phyloP scores from a whole-genome alignment of 2,113 vertebrate species.

The Lanius ludovicianus region DNA sequence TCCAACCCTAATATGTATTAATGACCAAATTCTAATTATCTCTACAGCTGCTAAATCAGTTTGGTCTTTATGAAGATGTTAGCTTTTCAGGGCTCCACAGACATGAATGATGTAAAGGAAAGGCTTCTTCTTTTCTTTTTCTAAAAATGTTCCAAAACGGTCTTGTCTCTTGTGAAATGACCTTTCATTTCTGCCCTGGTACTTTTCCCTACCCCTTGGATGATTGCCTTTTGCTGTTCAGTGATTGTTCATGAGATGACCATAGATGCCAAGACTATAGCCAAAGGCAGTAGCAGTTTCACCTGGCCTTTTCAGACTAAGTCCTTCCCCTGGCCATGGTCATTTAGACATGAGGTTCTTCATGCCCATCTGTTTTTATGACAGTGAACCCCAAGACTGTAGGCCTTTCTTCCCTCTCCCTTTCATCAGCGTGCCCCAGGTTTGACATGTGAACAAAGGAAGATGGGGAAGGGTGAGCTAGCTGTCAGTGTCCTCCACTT shows the following conservation, averaged over 20 bases:
- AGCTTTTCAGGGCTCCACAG: neutral
- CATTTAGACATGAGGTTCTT: neutral
- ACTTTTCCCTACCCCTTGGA: neutral
- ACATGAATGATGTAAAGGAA: neutral
- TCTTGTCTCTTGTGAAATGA: neutral
- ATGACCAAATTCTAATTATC: neutral
- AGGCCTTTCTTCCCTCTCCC: neutral
- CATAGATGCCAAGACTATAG: neutral
- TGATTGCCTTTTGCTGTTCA: neutral
- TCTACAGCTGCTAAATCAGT: neutral
- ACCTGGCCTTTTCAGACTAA: neutral
- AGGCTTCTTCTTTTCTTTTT: neutral
- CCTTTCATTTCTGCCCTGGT: neutral
- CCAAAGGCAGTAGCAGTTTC: neutral
- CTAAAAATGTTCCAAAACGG: neutral
- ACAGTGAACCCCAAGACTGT: neutral
- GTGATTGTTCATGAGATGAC: neutral
- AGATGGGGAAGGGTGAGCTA: neutral
- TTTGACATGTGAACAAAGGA: neutral
- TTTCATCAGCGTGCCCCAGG: neutral
- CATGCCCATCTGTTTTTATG: neutral
- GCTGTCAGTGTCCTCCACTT: neutral
- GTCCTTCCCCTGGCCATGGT: neutral
- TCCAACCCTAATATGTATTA: neutral
- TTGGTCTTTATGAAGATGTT: neutral